Evolutionary conservation across 2,888 invertebrate species (phyloP).

Genomic region (Blera fallax): DNA sequence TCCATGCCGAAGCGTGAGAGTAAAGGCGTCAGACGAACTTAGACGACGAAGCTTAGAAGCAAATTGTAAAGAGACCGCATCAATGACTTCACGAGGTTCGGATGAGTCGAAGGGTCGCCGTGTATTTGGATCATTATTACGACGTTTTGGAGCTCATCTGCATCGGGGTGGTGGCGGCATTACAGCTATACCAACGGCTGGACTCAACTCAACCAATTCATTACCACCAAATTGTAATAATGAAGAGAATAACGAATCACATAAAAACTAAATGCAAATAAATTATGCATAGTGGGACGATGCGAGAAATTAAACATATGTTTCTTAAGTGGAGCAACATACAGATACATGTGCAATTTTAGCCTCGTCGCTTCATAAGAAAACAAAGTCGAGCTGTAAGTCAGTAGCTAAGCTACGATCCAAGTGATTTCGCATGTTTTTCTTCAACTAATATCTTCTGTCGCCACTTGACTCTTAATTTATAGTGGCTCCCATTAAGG

Average conservation of each 20-base stretch:
- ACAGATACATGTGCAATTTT: no score
- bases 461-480: no score
- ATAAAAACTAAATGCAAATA: constrained; percentile 59
- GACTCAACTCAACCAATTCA: constrained; percentile 70
- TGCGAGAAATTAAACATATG: no score
- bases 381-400: no score
- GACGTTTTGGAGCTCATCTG: constrained; percentile 76
- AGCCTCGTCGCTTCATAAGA: no score
- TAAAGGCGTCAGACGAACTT: constrained; percentile 94
- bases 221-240: constrained; percentile 73
- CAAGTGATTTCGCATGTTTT: no score
- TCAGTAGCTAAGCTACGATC: no score
- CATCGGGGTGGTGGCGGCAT: constrained; percentile 62
- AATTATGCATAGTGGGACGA: no score
- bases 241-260: constrained; percentile 74
- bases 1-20: no score
- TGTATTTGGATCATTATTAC: constrained; percentile 76
- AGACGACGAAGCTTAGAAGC: constrained; percentile 93
- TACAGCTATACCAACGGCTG: constrained; percentile 64
- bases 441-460: no score
- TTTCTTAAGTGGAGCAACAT: no score
- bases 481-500: no score
- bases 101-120: constrained; percentile 77
- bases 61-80: constrained; percentile 88
- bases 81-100: constrained; percentile 76